phyloP scores from a whole-genome alignment of 2,888 invertebrate genomes.

The Idaea straminata region DNA sequence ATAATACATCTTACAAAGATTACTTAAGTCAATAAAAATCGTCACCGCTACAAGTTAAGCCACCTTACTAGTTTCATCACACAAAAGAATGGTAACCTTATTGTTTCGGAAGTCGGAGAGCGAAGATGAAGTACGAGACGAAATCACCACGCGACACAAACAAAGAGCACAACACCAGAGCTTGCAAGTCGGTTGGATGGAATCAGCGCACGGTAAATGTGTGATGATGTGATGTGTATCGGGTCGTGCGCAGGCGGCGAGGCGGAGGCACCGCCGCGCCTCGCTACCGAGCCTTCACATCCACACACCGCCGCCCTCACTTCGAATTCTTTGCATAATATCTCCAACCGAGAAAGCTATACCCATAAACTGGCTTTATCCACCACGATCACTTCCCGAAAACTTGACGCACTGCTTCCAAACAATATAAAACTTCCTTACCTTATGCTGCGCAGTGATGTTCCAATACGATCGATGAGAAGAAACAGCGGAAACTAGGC shows the following conservation, averaged over 20 bases:
- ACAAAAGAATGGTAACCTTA: constrained; percentile 63
- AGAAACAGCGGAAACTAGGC: constrained; percentile 69
- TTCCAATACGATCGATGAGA: constrained; percentile 71
- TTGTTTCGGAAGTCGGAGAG: constrained; percentile 40
- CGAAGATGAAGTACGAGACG: constrained; percentile 38
- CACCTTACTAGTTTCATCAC: constrained; percentile 48
- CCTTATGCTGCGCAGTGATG: constrained; percentile 78
- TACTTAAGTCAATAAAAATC: constrained; percentile 47
- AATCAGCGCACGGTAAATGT: constrained; percentile 20
- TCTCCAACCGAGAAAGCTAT: constrained; percentile 69
- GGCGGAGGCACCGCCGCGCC: constrained; percentile 49
- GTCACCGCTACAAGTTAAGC: constrained; percentile 50
- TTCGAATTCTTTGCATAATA: constrained; percentile 75
- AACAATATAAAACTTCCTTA: constrained; percentile 68
- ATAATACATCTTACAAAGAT: constrained; percentile 57
- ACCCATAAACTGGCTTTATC: constrained; percentile 43
- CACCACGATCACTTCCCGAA: constrained; percentile 58
- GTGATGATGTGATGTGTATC: constrained; percentile 33
- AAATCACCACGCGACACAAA: constrained; percentile 51
- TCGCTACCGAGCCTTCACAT: constrained; percentile 59
- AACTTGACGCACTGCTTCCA: constrained; percentile 61
- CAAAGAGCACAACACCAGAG: constrained; percentile 56
- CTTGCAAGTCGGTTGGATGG: constrained; percentile 36
- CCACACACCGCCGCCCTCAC: constrained; percentile 75
- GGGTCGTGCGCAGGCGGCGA: constrained; percentile 66